Base-by-base conservation (phyloP, 2,797 vertebrate genomes). In the Falco rusticolus region DNA sequence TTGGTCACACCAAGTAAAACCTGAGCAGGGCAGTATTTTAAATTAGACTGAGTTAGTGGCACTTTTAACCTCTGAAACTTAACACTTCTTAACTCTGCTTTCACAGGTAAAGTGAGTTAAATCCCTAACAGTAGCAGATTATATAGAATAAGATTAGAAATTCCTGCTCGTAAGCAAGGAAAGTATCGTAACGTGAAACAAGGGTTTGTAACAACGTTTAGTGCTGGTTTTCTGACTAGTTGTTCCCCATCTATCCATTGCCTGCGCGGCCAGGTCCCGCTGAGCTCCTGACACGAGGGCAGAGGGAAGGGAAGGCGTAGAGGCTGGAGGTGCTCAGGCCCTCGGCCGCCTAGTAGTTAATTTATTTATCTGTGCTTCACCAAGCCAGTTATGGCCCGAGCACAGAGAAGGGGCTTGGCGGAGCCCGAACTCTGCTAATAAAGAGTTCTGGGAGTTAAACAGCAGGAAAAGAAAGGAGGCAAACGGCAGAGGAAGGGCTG, bases 141-240 rank as follows among this genome's bases (percentile, higher is more conserved):
- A 2, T 1, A 2, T 4, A 39, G n/a, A 28, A 16, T 3, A 13
- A n/a, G 37, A 15, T 17, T 4, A n/a, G 56, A 43, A 48, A 41
- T 22, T 22, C 12, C 53, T 26, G 16, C 45, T 71, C 9, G 1
- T 20, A 10, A 60, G 41, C 51, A 26, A 68, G 31, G 26, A 34
- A 31, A 20, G 11, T 21, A n/a, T 6, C 29, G 13, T 21, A 25
- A 25, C 21, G 1, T 6, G 45, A 19, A 59, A 18, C 9, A 11
- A 53, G 13, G 21, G 5, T 22, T 24, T 19, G 4, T 50, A 12
- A 18, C 2, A 4, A 15, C 22, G 19, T 19, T 16, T 25, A 0
- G 9, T 1, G 34, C 2, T 5, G 6, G 13, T n/a, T 63, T 54
- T 50, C 25, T 13, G 56, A 28, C 11, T 18, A 7, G 31, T 15